Conservation (phyloP, 2,113 vertebrate genomes). For the Lophura nycthemera region DNA sequence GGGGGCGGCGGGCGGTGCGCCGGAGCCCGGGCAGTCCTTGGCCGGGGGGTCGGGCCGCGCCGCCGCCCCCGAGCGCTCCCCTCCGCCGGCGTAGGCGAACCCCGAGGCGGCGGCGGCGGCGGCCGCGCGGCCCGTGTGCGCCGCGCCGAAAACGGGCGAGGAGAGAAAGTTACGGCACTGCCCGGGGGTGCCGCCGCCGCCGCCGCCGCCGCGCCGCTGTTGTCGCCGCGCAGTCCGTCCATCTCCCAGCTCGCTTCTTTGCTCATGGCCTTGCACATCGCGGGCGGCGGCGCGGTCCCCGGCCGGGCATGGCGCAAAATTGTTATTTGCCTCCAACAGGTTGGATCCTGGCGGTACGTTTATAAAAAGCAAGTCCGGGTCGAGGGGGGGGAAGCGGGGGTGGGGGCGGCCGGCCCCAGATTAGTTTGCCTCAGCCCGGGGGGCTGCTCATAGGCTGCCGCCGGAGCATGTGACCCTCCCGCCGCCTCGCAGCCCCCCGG, state of each 20-base stretch:
- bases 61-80: slow-evolving; percentile 76
- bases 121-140: slow-evolving; percentile 75
- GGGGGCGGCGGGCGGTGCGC: slow-evolving; percentile 72
- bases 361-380: slow-evolving; percentile 82
- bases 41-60: slow-evolving; percentile 68
- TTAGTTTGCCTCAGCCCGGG: slow-evolving; percentile 67
- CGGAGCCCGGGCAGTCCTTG: slow-evolving; percentile 77
- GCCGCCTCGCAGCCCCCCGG: slow-evolving; percentile 45
- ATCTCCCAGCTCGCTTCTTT: slow-evolving; percentile 79
- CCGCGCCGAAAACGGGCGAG: slow-evolving; percentile 78
- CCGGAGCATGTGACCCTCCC: slow-evolving; percentile 72
- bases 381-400: slow-evolving; percentile 70
- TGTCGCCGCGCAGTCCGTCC: slow-evolving; percentile 79
- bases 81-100: slow-evolving; percentile 77
- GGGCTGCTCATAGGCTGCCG: slow-evolving; percentile 74
- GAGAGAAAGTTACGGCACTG: slow-evolving; percentile 81
- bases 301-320: slow-evolving; percentile 65
- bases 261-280: slow-evolving; percentile 79
- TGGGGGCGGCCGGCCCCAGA: slow-evolving; percentile 73
- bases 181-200: slow-evolving; percentile 46
- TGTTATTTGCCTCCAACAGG: slow-evolving; percentile 78
- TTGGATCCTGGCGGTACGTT: slow-evolving; percentile 82
- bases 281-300: slow-evolving; percentile 56
- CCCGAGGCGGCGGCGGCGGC: slow-evolving; percentile 71
- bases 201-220: slow-evolving; percentile 44